Evolutionary conservation across 2,888 invertebrate species (phyloP), one percentile per base, ranked within the genome.

Genomic region (Leptothorax acervorum): DNA sequence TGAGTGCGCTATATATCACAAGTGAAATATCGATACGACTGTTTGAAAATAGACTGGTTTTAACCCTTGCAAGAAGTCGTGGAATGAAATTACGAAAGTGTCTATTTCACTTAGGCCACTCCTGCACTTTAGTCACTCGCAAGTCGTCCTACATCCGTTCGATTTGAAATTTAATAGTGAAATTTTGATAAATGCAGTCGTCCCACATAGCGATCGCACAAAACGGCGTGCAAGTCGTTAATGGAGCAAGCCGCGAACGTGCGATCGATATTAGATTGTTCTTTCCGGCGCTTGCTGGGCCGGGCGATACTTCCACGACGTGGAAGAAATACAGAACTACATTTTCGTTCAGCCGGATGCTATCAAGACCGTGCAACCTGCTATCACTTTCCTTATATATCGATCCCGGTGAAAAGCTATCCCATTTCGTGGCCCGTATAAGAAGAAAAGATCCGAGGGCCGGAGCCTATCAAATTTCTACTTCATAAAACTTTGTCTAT

Each of bases 401-500:
- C 42, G 57, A 11, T 31, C 28, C 68, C 31, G 18, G 42, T 35
- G 57, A 53, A 74, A 76, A 75, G 45, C 70, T 82, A 88, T 84
- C 83, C 23, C 28, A 35, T 83, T 88, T 63, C 79, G 18, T 48
- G 51, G 55, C 39, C 23, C 39, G n/a, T 42, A 9, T 9, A 55
- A 66, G 74, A 74, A 62, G 76, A 57, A 51, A 53, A 78, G 66
- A 57, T 57, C 42, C 45, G 8, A 23, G 48, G 23, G 57, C 18
- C 48, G 48, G 42, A 28, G 39, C 65, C 79, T 83, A 87, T 88
- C 86, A 39, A 63, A 73, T 88, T 85, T 85, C 85, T 60, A 68
- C 35, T 65, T 68, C 39, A 55, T 78, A 79, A 79, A 79, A 71
- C 68, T 42, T 63, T 51, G 51, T 73, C 73, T 66, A 42, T n/a